These are phyloP conservation scores for Cataglyphis livida DNA, from an alignment of 2,888 invertebrate genomes.

Conservation along the genomic window DNA sequence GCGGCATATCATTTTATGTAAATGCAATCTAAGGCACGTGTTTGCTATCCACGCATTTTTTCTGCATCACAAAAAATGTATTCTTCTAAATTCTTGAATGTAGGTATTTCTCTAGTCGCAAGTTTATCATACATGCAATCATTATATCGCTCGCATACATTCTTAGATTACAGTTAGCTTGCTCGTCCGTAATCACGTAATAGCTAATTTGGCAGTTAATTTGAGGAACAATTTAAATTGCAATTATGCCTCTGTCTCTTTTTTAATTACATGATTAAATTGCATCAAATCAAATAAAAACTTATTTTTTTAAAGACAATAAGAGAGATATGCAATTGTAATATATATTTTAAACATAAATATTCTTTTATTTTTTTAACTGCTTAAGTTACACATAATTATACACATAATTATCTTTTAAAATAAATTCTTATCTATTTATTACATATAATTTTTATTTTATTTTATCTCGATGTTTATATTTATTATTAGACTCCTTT, in stretches of 20 bases:
- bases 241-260: background rate
- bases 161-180: slow-evolving; percentile 1
- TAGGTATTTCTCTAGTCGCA: background rate
- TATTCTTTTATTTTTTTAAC: background rate
- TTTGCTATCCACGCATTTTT: background rate
- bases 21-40: background rate
- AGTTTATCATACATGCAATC: background rate
- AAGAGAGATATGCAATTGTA: background rate
- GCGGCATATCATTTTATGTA: background rate
- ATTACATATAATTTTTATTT: background rate
- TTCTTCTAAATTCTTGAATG: background rate
- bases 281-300: background rate
- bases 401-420: background rate
- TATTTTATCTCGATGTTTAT: background rate
- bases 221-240: background rate
- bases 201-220: slow-evolving; percentile 5
- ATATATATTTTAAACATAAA: background rate
- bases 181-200: background rate
- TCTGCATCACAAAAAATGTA: background rate
- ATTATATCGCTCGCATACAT: slow-evolving; percentile 1
- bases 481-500: background rate
- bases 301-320: background rate
- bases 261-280: slow-evolving; percentile 15
- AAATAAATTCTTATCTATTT: background rate
- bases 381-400: background rate